Evolutionary conservation across 2,113 vertebrate species (phyloP).

Genomic region (Chunga burmeisteri): DNA sequence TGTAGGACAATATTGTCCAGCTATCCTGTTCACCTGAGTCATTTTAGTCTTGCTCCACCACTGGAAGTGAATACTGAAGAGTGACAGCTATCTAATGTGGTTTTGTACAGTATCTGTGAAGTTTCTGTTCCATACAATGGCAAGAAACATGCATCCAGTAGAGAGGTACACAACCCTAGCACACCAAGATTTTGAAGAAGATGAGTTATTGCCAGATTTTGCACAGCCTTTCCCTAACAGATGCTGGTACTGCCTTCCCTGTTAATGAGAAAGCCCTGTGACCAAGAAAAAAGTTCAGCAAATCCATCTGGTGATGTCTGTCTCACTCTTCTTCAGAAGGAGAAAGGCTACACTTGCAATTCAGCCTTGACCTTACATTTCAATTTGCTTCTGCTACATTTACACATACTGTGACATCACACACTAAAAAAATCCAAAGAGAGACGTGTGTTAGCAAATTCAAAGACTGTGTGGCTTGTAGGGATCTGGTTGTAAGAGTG

Average conservation of each 20-base stretch:
- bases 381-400: background rate
- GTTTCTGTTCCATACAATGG: background rate
- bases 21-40: background rate
- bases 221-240: background rate
- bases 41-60: background rate
- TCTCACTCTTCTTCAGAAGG: background rate
- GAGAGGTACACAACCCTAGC: background rate
- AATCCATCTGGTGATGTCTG: background rate
- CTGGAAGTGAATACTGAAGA: background rate
- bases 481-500: background rate
- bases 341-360: background rate
- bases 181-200: background rate
- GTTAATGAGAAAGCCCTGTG: background rate
- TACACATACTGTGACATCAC: background rate
- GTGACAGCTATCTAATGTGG: too few relatives aligned
- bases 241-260: background rate
- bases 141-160: background rate
- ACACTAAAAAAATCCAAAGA: background rate
- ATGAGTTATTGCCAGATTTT: background rate
- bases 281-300: background rate
- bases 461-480: background rate
- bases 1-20: background rate
- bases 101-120: background rate
- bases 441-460: background rate
- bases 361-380: background rate